phyloP scores from a whole-genome alignment of 2,113 vertebrate genomes.

The Callocephalon fimbriatum region DNA sequence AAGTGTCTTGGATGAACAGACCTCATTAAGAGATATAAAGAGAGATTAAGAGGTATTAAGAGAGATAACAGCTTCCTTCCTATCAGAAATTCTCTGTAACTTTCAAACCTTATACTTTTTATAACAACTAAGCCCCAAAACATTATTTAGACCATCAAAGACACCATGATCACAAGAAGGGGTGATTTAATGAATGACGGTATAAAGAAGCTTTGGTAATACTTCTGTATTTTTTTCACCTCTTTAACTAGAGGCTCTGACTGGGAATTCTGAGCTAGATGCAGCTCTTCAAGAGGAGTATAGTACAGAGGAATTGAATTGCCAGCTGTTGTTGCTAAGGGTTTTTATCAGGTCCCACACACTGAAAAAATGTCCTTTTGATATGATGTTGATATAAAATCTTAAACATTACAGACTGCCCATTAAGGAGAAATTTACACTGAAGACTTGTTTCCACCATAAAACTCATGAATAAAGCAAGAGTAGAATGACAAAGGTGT shows the following conservation, averaged over 20 bases:
- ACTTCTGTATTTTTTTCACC: neutral
- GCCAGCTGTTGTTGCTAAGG: neutral
- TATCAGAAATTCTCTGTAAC: neutral
- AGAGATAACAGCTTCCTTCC: neutral
- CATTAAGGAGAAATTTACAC: neutral
- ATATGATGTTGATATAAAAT: neutral
- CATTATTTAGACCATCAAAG: neutral
- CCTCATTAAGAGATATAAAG: neutral
- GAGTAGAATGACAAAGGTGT: neutral
- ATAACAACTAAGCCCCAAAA: neutral
- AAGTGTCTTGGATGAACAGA: neutral
- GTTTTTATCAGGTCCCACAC: neutral
- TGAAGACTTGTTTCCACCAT: neutral
- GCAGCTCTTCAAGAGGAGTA: neutral
- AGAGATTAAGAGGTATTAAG: neutral
- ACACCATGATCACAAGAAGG: neutral
- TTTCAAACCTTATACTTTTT: neutral
- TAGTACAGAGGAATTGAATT: neutral
- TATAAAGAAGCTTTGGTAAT: neutral
- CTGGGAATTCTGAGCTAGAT: neutral
- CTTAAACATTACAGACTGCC: neutral
- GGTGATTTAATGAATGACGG: neutral
- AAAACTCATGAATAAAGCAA: neutral
- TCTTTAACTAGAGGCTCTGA: neutral
- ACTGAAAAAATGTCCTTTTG: neutral